Conservation (phyloP, 2,797 vertebrate species). For the Manis crassicaudata region DNA sequence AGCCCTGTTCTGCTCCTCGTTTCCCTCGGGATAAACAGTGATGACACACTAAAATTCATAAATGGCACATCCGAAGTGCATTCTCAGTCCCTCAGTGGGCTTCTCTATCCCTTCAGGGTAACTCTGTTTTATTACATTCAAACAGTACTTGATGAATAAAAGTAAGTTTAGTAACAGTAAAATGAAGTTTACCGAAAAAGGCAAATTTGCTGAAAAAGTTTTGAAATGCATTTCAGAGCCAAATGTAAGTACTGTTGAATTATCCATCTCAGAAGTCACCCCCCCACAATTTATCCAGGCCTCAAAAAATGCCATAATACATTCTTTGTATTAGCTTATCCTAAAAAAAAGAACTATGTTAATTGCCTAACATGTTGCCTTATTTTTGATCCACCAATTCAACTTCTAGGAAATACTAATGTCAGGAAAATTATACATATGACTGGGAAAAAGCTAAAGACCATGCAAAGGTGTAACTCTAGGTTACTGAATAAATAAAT, state of each 20-base stretch:
- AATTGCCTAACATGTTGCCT: not conserved
- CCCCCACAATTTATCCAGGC: not conserved
- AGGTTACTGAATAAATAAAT: not conserved
- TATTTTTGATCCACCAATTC: not conserved
- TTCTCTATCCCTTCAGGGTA: not conserved
- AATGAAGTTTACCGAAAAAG: not conserved
- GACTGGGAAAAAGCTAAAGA: not conserved
- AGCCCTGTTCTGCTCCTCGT: not conserved
- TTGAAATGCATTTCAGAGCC: not conserved
- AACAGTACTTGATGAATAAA: not conserved
- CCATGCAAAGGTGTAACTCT: not conserved
- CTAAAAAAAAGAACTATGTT: not conserved
- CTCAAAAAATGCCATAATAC: not conserved
- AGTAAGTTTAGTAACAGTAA: not conserved
- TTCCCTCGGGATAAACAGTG: not conserved
- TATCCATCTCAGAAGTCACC: not conserved
- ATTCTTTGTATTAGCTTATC: not conserved
- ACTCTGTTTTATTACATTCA: not conserved
- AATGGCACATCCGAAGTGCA: not conserved
- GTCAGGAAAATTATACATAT: not conserved
- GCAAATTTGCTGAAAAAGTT: not conserved
- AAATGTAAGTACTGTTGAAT: not conserved
- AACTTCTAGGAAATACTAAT: not conserved
- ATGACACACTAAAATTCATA: not conserved
- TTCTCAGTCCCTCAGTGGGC: not conserved